Percentiles rank a stretch among this genome's conserved stretches.
These are phyloP conservation scores for Hydrotaea diabolus DNA, from an alignment of 2,888 invertebrate genomes.

Conservation along the genomic window DNA sequence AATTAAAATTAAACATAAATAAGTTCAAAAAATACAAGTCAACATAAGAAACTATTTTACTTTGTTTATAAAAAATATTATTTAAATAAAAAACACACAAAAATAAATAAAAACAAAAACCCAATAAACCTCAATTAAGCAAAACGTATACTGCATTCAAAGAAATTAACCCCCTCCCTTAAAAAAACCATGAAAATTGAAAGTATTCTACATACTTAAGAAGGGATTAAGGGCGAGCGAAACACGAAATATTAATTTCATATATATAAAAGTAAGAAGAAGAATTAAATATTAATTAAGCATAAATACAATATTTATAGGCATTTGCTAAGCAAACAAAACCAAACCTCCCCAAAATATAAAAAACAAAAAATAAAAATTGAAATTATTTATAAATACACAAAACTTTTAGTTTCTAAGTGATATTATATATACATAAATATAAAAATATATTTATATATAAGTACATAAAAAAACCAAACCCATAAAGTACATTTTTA, in stretches of 20 bases:
- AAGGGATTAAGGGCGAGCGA: not conserved
- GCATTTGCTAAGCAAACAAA: conserved; percentile 58
- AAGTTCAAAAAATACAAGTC: not conserved
- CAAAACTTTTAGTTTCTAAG: conserved; percentile 46
- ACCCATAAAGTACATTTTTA: conserved; percentile 64
- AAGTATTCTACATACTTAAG: not conserved
- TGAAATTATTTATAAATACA: conserved; percentile 46
- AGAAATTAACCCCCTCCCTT: too few relatives aligned
- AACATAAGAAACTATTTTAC: not conserved
- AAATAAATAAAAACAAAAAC: not conserved
- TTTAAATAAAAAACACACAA: conserved; percentile 32
- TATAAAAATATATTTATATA: conserved; percentile 12
- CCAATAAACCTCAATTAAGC: conserved; percentile 33
- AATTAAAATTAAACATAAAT: conserved; percentile 49
- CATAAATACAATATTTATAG: conserved; percentile 37
- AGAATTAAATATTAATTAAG: conserved; percentile 12
- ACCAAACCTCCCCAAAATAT: conserved; percentile 36
- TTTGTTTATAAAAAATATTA: conserved; percentile 11
- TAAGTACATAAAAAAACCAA: conserved; percentile 52
- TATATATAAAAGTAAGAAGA: not conserved
- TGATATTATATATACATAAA: conserved; percentile 17
- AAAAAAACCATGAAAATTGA: not conserved
- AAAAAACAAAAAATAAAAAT: conserved; percentile 10
- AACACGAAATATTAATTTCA: conserved; percentile 11
- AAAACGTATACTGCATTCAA: conserved; percentile 30